Percentiles rank a stretch among this genome's conserved stretches.
These are phyloP conservation scores for Macrosiphum euphorbiae DNA, from an alignment of 2,888 invertebrate genomes.

Conservation along the genomic window DNA sequence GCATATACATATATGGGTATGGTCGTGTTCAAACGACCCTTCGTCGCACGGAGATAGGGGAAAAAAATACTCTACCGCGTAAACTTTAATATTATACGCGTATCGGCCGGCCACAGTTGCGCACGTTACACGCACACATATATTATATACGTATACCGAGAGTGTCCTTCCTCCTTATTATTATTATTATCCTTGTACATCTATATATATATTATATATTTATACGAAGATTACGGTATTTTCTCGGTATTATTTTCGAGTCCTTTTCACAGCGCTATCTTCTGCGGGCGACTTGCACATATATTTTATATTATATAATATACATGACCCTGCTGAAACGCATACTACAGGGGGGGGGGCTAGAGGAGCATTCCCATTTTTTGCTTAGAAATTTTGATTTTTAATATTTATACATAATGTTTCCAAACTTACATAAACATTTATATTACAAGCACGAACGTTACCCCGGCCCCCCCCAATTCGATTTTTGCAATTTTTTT, in stretches of 20 bases:
- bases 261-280: neutral
- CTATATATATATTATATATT: neutral
- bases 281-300: neutral
- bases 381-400: neutral
- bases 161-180: slow-evolving; percentile 6
- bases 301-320: neutral
- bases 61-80: slow-evolving; percentile 30
- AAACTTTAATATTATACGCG: slow-evolving; percentile 55
- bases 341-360: too few species aligned
- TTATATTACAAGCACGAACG: too few species aligned
- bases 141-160: neutral
- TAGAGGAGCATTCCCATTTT: neutral
- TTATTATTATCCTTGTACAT: neutral
- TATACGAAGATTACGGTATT: neutral
- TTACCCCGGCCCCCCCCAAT: too few species aligned
- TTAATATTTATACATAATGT: neutral
- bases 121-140: neutral
- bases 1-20: neutral
- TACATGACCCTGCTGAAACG: neutral
- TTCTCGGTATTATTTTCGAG: neutral
- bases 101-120: slow-evolving; percentile 58
- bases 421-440: neutral
- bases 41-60: neutral
- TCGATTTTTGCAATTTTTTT: too few species aligned
- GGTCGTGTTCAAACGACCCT: slow-evolving; percentile 30